These are phyloP conservation scores for Kryptolebias ocellatus DNA, from an alignment of 2,797 vertebrate species.

Conservation along the genomic window DNA sequence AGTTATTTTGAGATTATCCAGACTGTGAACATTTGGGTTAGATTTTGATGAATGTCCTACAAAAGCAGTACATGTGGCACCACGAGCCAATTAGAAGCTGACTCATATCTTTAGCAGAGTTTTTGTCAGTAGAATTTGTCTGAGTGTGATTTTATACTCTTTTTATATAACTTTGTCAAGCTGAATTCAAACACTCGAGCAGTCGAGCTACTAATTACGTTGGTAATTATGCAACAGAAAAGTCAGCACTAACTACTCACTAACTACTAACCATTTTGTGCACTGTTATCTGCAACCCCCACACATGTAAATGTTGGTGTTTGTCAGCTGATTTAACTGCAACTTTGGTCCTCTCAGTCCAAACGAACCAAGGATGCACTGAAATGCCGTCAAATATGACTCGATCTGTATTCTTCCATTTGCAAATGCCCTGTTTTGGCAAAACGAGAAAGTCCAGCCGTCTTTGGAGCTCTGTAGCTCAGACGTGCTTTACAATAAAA, in stretches of 20 bases:
- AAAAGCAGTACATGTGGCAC: background rate
- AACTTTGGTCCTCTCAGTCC: background rate
- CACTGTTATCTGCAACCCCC: background rate
- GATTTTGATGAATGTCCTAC: constrained; percentile 24
- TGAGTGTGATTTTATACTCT: background rate
- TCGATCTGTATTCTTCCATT: too few species aligned
- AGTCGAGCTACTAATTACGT: background rate
- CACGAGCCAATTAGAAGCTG: constrained; percentile 1
- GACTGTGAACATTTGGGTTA: constrained; percentile 22
- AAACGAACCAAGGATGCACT: background rate
- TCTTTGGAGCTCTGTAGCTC: too few species aligned
- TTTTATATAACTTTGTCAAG: background rate
- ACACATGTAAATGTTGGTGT: background rate
- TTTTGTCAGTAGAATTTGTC: background rate
- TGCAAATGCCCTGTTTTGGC: too few species aligned
- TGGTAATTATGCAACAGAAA: background rate
- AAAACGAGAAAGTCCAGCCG: too few species aligned
- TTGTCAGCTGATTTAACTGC: background rate
- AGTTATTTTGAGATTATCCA: constrained; percentile 58
- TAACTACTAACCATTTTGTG: background rate
- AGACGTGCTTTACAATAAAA: too few species aligned
- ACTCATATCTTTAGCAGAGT: background rate
- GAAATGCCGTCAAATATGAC: too few species aligned
- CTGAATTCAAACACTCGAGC: background rate
- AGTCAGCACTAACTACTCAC: background rate